Percentiles rank a stretch among this genome's conserved stretches.
Evolutionary conservation across 2,113 vertebrate species (phyloP).

Genomic region (Podarcis muralis): DNA sequence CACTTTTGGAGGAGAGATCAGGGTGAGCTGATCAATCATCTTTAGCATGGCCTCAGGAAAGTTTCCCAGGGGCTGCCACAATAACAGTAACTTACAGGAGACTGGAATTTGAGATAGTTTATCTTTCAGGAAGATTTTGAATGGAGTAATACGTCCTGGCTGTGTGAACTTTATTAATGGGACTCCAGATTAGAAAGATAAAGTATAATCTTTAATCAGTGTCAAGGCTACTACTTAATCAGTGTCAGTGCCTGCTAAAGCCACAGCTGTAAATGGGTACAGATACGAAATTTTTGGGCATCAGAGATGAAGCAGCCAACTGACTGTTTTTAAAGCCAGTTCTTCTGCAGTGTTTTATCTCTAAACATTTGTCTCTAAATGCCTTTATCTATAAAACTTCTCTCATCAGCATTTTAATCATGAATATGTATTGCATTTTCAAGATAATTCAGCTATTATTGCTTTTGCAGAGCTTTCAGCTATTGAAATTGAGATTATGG

Average conservation of each 20-base stretch:
- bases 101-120: constrained; percentile 55
- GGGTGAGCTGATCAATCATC: constrained; percentile 52
- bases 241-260: neutral
- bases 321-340: neutral
- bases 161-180: constrained; percentile 56
- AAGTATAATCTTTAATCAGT: constrained; percentile 39
- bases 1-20: constrained; percentile 41
- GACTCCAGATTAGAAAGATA: constrained; percentile 29
- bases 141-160: constrained; percentile 39
- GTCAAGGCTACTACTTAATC: constrained; percentile 18
- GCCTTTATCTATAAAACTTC: neutral
- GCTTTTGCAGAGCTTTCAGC: neutral
- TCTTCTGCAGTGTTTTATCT: neutral
- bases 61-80: constrained; percentile 40
- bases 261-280: neutral
- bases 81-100: constrained; percentile 58
- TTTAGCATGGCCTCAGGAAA: constrained; percentile 53
- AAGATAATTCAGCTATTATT: fast-evolving
- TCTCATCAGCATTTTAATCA: neutral
- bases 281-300: constrained; percentile 12
- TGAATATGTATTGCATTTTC: neutral
- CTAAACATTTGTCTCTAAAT: neutral
- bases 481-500: neutral
- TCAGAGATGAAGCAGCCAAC: neutral
- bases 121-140: constrained; percentile 62